These are phyloP conservation scores for Festucalex cinctus DNA, from an alignment of 2,113 vertebrate genomes.

Conservation along the genomic window DNA sequence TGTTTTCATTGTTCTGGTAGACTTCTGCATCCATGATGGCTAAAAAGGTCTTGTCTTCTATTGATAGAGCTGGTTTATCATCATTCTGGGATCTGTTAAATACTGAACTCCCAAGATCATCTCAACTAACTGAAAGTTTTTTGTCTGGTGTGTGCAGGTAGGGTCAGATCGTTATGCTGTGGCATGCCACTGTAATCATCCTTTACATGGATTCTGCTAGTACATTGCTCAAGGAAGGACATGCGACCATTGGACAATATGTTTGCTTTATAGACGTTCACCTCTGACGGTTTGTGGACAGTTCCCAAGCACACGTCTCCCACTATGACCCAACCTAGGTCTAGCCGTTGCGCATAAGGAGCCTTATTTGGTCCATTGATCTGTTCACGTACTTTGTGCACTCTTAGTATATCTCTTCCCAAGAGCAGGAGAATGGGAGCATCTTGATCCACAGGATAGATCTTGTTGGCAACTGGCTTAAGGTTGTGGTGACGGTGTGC, in stretches of 20 bases:
- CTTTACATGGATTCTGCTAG: neutral
- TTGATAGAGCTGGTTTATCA: neutral
- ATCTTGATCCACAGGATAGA: neutral
- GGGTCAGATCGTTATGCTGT: too few relatives aligned
- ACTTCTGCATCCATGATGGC: slow-evolving; percentile 2
- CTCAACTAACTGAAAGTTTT: neutral
- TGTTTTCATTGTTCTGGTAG: too few relatives aligned
- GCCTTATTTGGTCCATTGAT: neutral
- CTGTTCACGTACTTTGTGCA: neutral
- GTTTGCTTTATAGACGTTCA: neutral
- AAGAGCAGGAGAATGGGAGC: neutral
- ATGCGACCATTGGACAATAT: neutral
- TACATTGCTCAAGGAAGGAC: too few relatives aligned
- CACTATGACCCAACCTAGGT: neutral
- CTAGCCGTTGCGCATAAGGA: neutral
- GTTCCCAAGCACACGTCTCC: neutral
- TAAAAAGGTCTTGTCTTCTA: neutral
- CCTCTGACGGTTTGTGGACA: neutral
- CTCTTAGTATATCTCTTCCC: neutral
- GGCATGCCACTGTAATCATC: neutral
- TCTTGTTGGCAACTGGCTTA: neutral
- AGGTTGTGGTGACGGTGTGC: neutral
- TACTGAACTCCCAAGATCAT: neutral
- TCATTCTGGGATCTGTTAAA: neutral
- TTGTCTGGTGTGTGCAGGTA: accelerated